Evolutionary conservation across 2,888 invertebrate species (phyloP).

Genomic region (Dioctria linearis): DNA sequence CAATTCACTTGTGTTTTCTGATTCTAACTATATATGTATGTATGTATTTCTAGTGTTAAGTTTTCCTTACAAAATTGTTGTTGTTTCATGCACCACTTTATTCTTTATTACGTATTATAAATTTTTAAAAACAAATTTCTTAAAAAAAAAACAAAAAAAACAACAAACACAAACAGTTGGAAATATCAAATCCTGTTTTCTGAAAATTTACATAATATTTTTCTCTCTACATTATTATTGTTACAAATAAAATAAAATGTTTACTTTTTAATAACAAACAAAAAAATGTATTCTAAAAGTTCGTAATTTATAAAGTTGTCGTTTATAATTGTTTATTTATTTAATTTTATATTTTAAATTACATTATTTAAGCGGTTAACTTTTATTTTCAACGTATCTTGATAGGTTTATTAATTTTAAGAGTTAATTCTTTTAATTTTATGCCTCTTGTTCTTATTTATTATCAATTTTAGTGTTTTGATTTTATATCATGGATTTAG

Average conservation of each 20-base stretch:
- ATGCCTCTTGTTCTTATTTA: neutral
- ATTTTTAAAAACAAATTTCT: too few relatives aligned
- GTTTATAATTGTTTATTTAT: slow-evolving; percentile 27
- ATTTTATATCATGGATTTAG: slow-evolving; percentile 4
- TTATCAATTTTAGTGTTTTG: slow-evolving; percentile 37
- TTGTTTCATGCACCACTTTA: slow-evolving; percentile 51
- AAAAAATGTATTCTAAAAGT: neutral
- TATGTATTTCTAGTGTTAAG: slow-evolving; percentile 25
- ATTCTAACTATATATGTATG: slow-evolving; percentile 12
- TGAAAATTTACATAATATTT: slow-evolving; percentile 9
- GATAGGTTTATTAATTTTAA: slow-evolving; percentile 18
- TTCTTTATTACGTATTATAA: slow-evolving; percentile 41
- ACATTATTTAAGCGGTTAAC: slow-evolving; percentile 46
- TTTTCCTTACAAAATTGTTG: slow-evolving; percentile 48
- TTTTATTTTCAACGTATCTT: slow-evolving; percentile 44
- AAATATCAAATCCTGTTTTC: slow-evolving; percentile 56
- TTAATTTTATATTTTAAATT: slow-evolving; percentile 28
- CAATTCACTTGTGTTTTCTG: slow-evolving; percentile 44
- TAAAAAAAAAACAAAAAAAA: too few relatives aligned
- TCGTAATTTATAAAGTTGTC: slow-evolving; percentile 1
- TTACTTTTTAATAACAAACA: neutral
- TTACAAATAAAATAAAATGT: neutral
- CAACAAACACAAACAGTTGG: slow-evolving; percentile 9
- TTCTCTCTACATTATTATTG: neutral
- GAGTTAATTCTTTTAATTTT: slow-evolving; percentile 26